Evolutionary conservation across 1,140 invertebrate species (phyloP).

Genomic region (Proctacanthus coquilletti): DNA sequence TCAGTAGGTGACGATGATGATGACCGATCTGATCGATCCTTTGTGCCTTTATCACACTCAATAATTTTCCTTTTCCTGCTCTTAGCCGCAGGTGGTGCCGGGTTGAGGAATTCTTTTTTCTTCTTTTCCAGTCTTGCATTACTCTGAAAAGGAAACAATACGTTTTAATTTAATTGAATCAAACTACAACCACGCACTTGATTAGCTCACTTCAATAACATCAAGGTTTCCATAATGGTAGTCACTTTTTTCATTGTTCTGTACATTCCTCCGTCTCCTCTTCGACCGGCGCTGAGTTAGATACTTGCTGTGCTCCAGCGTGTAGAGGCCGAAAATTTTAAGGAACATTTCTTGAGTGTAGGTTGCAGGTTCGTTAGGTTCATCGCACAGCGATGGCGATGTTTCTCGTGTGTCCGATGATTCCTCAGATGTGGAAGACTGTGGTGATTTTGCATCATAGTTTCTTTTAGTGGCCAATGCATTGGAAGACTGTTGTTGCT

Average conservation of each 20-base stretch:
- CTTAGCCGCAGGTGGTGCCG: too few relatives aligned
- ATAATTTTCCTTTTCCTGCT: too few relatives aligned
- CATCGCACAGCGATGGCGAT: constrained; percentile 11
- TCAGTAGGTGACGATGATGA: too few relatives aligned
- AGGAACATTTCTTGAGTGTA: constrained; percentile 25
- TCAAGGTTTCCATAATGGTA: constrained; percentile 29
- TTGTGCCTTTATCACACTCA: too few relatives aligned
- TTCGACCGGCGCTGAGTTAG: constrained; percentile 24
- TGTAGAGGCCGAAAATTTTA: constrained; percentile 18
- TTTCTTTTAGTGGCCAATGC: not conserved
- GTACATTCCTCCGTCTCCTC: constrained; percentile 22
- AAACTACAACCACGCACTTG: too few relatives aligned
- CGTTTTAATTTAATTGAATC: too few relatives aligned
- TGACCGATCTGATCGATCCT: too few relatives aligned
- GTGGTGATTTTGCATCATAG: constrained; percentile 5
- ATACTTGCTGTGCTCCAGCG: constrained; percentile 18
- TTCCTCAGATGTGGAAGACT: constrained; percentile 20
- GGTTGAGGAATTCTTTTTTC: too few relatives aligned
- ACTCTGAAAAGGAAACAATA: too few relatives aligned
- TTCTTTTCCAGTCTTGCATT: too few relatives aligned
- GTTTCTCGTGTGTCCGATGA: constrained; percentile 12
- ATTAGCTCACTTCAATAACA: constrained; percentile 5
- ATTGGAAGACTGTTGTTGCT: not conserved
- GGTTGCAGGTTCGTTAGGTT: constrained; percentile 12
- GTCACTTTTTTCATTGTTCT: constrained; percentile 21